Percentiles rank a stretch among this genome's conserved stretches.
phyloP scores from a whole-genome alignment of 2,113 vertebrate genomes.

The Apus apus region DNA sequence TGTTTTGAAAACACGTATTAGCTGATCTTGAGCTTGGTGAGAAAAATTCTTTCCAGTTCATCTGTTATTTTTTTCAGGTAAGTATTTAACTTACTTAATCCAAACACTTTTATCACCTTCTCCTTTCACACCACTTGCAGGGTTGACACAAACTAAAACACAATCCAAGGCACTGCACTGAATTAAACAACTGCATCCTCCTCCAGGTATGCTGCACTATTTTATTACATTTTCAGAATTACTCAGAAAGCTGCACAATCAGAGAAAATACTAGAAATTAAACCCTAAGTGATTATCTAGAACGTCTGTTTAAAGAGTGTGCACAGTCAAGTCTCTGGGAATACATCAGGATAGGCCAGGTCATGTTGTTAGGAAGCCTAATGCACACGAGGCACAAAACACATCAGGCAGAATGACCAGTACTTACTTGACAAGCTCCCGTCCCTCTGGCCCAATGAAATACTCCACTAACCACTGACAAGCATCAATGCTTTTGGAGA shows the following conservation, averaged over 20 bases:
- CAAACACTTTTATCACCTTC: neutral
- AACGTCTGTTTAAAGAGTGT: neutral
- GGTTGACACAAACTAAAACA: neutral
- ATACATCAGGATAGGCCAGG: neutral
- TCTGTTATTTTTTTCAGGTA: neutral
- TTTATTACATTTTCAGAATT: neutral
- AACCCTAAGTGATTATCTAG: neutral
- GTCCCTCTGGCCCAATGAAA: conserved; percentile 89
- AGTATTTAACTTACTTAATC: neutral
- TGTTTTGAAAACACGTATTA: neutral
- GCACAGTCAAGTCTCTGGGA: neutral
- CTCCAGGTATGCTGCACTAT: neutral
- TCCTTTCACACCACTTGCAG: neutral
- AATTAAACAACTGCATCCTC: neutral
- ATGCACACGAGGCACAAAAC: neutral
- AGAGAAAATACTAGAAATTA: neutral
- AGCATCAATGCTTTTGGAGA: conserved; percentile 93
- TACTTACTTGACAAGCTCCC: conserved; percentile 93
- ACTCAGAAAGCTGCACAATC: neutral
- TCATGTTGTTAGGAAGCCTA: neutral
- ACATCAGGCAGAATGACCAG: neutral
- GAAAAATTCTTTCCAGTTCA: neutral
- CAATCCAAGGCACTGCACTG: neutral
- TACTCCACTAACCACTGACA: conserved; percentile 97
- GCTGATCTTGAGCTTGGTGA: neutral